Conservation (phyloP, 2,888 invertebrate genomes). For the Philereme vetulata region DNA sequence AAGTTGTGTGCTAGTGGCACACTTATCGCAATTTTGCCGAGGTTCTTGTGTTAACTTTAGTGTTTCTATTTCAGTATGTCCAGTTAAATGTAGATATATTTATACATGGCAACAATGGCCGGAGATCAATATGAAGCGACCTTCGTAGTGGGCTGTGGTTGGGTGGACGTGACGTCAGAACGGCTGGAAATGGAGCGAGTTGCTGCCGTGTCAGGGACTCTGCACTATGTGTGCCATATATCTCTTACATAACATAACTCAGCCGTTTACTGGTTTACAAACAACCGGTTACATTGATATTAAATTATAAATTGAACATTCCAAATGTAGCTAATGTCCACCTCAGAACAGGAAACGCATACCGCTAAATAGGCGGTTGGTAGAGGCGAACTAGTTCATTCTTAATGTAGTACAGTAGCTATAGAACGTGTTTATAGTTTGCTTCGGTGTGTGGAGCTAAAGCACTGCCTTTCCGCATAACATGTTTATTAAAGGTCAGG, state of each 20-base stretch:
- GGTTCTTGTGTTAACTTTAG: slow-evolving; percentile 14
- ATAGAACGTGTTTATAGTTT: slow-evolving; percentile 32
- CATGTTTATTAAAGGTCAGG: slow-evolving; percentile 36
- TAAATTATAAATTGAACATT: slow-evolving; percentile 37
- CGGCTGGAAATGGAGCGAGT: slow-evolving; percentile 67
- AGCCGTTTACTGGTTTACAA: slow-evolving; percentile 22
- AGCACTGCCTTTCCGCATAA: slow-evolving; percentile 41
- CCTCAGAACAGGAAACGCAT: slow-evolving; percentile 51
- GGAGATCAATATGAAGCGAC: slow-evolving; percentile 77
- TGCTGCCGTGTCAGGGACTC: slow-evolving; percentile 66
- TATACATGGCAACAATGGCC: slow-evolving; percentile 56
- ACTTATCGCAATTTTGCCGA: slow-evolving; percentile 17
- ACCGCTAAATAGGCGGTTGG: slow-evolving; percentile 43
- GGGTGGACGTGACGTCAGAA: slow-evolving; percentile 72
- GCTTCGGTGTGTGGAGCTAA: slow-evolving; percentile 30
- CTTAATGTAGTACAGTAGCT: slow-evolving; percentile 43
- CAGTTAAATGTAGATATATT: slow-evolving; percentile 23
- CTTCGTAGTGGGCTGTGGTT: slow-evolving; percentile 66
- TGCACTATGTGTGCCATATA: slow-evolving; percentile 34
- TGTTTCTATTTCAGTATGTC: slow-evolving; percentile 25
- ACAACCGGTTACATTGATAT: slow-evolving; percentile 24
- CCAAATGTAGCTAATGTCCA: slow-evolving; percentile 38
- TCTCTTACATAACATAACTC: slow-evolving; percentile 16
- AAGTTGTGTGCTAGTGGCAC: slow-evolving; percentile 13
- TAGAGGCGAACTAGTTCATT: slow-evolving; percentile 52